Evolutionary conservation across 2,113 vertebrate genomes (phyloP).

Genomic region (Pleuronectes platessa): DNA sequence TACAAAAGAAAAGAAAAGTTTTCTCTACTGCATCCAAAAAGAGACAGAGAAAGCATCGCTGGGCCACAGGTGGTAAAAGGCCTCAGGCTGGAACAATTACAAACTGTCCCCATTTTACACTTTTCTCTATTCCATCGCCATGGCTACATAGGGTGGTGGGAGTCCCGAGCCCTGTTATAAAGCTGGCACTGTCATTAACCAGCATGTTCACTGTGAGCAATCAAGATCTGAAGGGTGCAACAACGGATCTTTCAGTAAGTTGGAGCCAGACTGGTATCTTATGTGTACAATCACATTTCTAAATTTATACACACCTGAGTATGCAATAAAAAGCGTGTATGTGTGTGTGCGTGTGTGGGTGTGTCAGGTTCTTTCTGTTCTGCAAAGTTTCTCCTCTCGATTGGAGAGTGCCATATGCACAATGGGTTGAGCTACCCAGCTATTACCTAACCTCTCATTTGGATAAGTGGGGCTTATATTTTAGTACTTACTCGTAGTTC

Average conservation of each 20-base stretch:
- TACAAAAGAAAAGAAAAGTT: neutral
- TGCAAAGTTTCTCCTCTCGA: constrained; percentile 51
- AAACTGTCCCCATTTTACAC: constrained; percentile 53
- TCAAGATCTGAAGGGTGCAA: constrained; percentile 28
- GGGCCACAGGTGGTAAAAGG: constrained; percentile 55
- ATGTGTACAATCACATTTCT: constrained; percentile 2
- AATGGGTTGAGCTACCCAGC: constrained; percentile 13
- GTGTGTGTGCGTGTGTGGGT: neutral
- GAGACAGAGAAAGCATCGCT: neutral
- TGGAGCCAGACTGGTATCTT: neutral
- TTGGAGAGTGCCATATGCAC: constrained; percentile 37
- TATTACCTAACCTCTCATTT: constrained; percentile 40
- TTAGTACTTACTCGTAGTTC: constrained; percentile 47
- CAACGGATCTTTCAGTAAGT: neutral
- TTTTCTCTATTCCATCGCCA: constrained; percentile 29
- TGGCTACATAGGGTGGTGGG: constrained; percentile 1
- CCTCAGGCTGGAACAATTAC: constrained; percentile 34
- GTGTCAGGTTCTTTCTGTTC: neutral
- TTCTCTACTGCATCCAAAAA: constrained; percentile 27
- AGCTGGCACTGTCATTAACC: constrained; percentile 12
- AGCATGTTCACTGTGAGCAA: constrained; percentile 36
- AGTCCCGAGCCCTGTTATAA: constrained; percentile 21
- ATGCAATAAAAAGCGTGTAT: neutral
- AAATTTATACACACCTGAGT: constrained; percentile 28
- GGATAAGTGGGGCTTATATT: constrained; percentile 50